Evolutionary conservation across 53 echinoderm and acorn worm species (phyloP).

Genomic region (Henricia sp.): DNA sequence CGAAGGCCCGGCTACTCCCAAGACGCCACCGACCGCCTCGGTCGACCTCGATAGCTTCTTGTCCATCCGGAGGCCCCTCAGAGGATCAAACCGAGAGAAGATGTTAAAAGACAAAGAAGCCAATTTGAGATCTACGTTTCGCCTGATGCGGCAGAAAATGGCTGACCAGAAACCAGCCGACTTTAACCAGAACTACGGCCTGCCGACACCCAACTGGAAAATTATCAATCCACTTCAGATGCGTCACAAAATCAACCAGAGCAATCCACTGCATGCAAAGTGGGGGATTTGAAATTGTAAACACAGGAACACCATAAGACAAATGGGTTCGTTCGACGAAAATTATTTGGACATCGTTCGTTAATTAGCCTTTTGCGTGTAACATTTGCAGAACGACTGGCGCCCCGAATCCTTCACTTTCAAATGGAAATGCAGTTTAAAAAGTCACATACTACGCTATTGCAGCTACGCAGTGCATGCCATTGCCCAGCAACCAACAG

Average conservation of each 20-base stretch:
- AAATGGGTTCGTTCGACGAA: too few species aligned
- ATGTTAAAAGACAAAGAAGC: constrained; percentile 94
- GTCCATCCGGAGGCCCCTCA: constrained; percentile 90
- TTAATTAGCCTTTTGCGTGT: too few species aligned
- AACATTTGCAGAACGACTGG: too few species aligned
- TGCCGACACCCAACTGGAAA: constrained; percentile 99
- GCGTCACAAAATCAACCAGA: constrained; percentile 90
- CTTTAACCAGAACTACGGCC: constrained; percentile 95
- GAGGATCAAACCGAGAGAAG: constrained; percentile 92
- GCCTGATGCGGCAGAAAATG: constrained; percentile 92
- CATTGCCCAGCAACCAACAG: too few species aligned
- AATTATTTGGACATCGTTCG: too few species aligned
- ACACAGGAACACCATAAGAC: too few species aligned
- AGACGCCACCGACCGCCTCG: constrained; percentile 7
- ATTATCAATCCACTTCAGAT: constrained; percentile 95
- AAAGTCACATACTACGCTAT: too few species aligned
- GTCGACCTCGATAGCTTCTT: constrained; percentile 74
- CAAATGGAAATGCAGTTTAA: too few species aligned
- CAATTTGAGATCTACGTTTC: constrained; percentile 79
- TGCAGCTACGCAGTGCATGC: too few species aligned
- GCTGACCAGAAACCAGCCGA: constrained; percentile 79
- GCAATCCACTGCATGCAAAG: constrained; percentile 81
- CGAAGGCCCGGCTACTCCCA: constrained; percentile 11
- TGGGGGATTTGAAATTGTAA: constrained; percentile 72
- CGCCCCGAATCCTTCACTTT: too few species aligned